phyloP scores from a whole-genome alignment of 2,113 vertebrate species.

The Otolemur garnettii region DNA sequence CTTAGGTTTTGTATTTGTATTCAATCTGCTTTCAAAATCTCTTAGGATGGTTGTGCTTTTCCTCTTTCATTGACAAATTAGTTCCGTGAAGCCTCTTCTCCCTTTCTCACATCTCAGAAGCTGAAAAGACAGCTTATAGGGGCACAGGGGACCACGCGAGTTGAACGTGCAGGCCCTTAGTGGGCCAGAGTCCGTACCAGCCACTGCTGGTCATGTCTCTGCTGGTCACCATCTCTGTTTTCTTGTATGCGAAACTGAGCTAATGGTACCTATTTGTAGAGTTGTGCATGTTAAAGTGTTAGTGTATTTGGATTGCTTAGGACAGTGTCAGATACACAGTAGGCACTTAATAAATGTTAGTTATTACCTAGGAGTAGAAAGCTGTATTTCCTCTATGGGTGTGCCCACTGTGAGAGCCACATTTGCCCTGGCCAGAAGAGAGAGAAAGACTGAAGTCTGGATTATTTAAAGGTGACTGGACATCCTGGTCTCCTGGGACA shows the following conservation, averaged over 20 bases:
- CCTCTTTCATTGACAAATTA: background rate
- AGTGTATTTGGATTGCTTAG: background rate
- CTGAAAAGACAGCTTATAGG: background rate
- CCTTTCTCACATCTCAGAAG: background rate
- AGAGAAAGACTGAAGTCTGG: background rate
- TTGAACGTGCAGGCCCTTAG: background rate
- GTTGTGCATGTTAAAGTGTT: background rate
- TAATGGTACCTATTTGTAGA: background rate
- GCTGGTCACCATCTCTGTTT: background rate
- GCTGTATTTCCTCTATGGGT: background rate
- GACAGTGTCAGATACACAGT: background rate
- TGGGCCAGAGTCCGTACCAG: background rate
- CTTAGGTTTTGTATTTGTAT: background rate
- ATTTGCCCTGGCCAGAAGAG: background rate
- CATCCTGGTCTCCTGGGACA: background rate
- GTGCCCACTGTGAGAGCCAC: background rate
- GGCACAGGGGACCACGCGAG: background rate
- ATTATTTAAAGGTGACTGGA: background rate
- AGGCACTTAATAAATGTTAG: background rate
- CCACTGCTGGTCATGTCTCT: background rate
- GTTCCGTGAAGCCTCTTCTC: background rate
- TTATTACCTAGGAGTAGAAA: background rate
- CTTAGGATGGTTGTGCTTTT: background rate
- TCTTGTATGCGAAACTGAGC: background rate
- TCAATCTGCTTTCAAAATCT: background rate